Conservation (phyloP, 1,140 invertebrate genomes). For the Ceratosolen solmsi region DNA sequence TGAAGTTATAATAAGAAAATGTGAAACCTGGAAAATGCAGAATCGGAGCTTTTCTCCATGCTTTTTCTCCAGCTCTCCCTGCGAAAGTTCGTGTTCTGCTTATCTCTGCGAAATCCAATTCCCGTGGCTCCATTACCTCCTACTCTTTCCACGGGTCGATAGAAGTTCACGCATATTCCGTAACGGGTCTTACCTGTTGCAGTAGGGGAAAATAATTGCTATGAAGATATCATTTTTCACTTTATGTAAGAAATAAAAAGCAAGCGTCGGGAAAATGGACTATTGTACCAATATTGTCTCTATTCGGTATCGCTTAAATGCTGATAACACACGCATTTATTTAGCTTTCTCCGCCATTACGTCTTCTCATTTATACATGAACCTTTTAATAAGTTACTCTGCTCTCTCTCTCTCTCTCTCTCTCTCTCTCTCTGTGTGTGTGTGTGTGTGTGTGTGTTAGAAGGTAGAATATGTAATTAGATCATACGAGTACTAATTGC, state of each 20-base stretch:
- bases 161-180: constrained; percentile 99
- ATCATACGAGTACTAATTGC: too few species aligned
- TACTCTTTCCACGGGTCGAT: constrained; percentile 86
- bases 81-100: constrained; percentile 79
- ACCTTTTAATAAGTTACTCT: too few species aligned
- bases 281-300: too few species aligned
- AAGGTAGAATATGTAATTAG: too few species aligned
- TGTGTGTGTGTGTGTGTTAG: too few species aligned
- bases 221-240: neutral
- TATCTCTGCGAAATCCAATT: constrained; percentile 64
- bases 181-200: constrained; percentile 85
- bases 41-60: constrained; percentile 92
- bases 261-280: neutral
- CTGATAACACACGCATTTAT: too few species aligned
- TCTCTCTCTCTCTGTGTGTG: too few species aligned
- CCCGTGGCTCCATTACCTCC: constrained; percentile 58
- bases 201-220: neutral
- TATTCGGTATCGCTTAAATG: too few species aligned
- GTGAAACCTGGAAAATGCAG: constrained; percentile 88
- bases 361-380: too few species aligned
- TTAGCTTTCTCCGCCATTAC: too few species aligned
- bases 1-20: too few species aligned
- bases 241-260: neutral
- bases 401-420: too few species aligned
- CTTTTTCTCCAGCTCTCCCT: constrained; percentile 91